Conservation (phyloP, 2,797 vertebrate genomes). For the Myoxocephalus aenaeus region DNA sequence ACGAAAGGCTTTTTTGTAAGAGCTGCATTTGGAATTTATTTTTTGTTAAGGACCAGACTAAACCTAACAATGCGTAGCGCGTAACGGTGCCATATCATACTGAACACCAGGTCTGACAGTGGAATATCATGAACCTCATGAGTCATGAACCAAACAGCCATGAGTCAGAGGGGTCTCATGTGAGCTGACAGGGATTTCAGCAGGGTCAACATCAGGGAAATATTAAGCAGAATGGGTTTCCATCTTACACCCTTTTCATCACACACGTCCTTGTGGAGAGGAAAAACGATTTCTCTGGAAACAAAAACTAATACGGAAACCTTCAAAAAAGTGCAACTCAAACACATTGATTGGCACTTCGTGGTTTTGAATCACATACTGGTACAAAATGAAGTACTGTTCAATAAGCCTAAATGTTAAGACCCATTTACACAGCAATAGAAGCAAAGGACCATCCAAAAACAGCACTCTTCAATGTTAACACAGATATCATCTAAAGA, state of each 20-base stretch:
- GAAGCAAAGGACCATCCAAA: conserved; percentile 4
- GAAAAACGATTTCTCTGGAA: neutral
- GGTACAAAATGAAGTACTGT: neutral
- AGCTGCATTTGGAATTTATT: conserved; percentile 4
- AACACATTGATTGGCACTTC: neutral
- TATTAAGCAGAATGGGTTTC: conserved; percentile 14
- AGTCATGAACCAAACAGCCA: conserved; percentile 58
- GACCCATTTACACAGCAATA: neutral
- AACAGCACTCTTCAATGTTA: neutral
- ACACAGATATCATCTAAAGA: conserved; percentile 19
- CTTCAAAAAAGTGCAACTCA: neutral
- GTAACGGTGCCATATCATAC: neutral
- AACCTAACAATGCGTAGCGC: neutral
- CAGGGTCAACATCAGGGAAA: neutral
- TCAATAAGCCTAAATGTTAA: neutral
- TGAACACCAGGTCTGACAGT: conserved; percentile 12
- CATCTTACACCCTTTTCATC: neutral
- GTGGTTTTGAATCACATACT: neutral
- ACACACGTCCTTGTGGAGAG: neutral
- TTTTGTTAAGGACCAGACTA: conserved; percentile 9
- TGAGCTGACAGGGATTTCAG: conserved; percentile 22
- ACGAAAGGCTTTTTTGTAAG: conserved; percentile 40
- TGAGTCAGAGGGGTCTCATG: conserved; percentile 62
- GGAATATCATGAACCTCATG: conserved; percentile 31
- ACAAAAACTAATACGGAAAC: neutral